A percentile compares a stretch with the other conserved stretches of the same genome.
These are phyloP conservation scores for Erythrolamprus reginae DNA, from an alignment of 2,113 vertebrate genomes.

Conservation along the genomic window DNA sequence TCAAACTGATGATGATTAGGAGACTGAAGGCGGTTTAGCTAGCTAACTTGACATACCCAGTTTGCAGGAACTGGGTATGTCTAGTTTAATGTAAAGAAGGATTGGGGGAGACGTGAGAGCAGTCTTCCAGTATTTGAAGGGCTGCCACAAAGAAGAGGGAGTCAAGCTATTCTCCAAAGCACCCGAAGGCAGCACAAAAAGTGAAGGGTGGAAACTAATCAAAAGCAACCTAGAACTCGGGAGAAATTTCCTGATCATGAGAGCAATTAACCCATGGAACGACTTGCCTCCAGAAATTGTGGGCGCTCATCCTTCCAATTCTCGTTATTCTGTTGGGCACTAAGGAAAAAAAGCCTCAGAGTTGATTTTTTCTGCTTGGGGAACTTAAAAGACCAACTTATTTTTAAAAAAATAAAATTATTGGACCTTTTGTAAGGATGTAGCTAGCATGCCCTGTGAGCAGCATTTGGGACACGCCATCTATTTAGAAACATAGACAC, in stretches of 20 bases:
- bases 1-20: neutral
- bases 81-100: neutral
- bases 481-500: too few species aligned
- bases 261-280: neutral
- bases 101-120: neutral
- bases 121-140: neutral
- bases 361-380: neutral
- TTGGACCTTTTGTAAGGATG: neutral
- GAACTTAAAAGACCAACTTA: neutral
- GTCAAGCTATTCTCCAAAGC: too few species aligned
- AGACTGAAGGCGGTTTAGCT: too few species aligned
- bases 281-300: neutral
- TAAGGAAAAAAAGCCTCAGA: neutral
- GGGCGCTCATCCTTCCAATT: neutral
- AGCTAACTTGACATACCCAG: too few species aligned
- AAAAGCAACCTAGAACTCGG: neutral
- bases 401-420: neutral
- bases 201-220: rapidly evolving
- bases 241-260: neutral
- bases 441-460: neutral
- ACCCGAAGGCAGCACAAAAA: neutral
- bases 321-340: neutral
- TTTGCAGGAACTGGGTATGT: neutral
- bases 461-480: neutral
- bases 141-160: neutral